A percentile compares a stretch with the other conserved stretches of the same genome.
phyloP scores from a whole-genome alignment of 2,113 vertebrate species.

The Saccopteryx bilineata region DNA sequence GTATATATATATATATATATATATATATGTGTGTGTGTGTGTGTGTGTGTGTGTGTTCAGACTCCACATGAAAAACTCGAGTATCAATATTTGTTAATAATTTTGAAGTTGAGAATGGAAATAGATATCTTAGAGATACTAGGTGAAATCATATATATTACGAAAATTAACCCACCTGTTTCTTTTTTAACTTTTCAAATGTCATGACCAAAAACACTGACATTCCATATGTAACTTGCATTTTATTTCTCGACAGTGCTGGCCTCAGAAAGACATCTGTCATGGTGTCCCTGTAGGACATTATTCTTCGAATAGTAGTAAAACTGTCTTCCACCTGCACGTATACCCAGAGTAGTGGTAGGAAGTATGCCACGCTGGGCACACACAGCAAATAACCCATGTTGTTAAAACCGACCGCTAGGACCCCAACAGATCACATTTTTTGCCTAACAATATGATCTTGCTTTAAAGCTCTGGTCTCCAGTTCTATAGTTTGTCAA shows the following conservation, averaged over 20 bases:
- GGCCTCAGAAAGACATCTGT: background rate
- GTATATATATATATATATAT: no score
- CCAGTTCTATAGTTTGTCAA: background rate
- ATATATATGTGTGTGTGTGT: no score
- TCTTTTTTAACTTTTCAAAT: background rate
- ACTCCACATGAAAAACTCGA: slow-evolving; percentile 11
- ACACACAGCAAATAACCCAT: background rate
- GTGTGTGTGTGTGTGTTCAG: no score
- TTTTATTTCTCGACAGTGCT: background rate
- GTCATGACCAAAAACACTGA: background rate
- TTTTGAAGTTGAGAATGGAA: slow-evolving; percentile 39
- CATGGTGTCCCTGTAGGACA: background rate
- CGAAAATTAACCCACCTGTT: background rate
- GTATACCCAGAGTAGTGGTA: background rate
- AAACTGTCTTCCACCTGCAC: background rate
- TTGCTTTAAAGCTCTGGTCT: background rate
- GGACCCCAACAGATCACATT: background rate
- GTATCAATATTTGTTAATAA: slow-evolving; percentile 50
- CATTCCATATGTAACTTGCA: background rate
- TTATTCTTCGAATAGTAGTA: background rate
- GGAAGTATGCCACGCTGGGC: background rate
- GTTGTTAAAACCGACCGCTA: background rate
- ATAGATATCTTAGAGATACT: background rate
- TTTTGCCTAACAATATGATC: background rate
- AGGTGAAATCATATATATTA: background rate